Conservation (phyloP, 2,797 vertebrate genomes). For the Argya squamiceps region DNA sequence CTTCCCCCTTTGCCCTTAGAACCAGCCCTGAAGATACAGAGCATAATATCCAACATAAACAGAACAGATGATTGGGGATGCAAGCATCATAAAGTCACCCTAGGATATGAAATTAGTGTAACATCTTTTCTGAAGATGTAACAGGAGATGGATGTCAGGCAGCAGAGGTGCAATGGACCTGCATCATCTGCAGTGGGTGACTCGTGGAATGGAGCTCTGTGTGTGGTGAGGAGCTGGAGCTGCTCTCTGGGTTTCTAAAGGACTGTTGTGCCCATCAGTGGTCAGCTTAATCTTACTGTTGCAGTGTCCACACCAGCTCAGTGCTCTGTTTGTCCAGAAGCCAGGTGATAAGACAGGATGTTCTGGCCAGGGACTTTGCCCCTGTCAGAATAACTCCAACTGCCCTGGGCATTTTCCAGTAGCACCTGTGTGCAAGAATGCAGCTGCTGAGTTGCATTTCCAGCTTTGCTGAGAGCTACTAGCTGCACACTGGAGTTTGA, state of each 20-base stretch:
- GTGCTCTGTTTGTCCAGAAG: background rate
- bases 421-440: background rate
- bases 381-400: background rate
- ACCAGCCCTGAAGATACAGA: background rate
- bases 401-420: background rate
- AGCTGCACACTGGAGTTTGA: constrained; percentile 21
- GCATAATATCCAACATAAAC: background rate
- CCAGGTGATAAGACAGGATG: background rate
- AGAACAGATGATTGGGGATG: background rate
- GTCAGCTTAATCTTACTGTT: background rate
- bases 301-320: background rate
- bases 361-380: background rate
- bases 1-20: background rate
- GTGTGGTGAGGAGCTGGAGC: background rate
- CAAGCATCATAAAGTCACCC: background rate
- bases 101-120: background rate
- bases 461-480: constrained; percentile 20
- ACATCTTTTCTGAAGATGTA: background rate
- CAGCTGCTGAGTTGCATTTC: constrained; percentile 5
- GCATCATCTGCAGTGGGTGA: background rate
- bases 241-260: background rate
- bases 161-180: background rate
- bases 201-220: background rate
- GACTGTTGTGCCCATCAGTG: background rate
- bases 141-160: background rate